These are phyloP conservation scores for Mola mola DNA, from an alignment of 2,113 vertebrate genomes.

Conservation along the genomic window DNA sequence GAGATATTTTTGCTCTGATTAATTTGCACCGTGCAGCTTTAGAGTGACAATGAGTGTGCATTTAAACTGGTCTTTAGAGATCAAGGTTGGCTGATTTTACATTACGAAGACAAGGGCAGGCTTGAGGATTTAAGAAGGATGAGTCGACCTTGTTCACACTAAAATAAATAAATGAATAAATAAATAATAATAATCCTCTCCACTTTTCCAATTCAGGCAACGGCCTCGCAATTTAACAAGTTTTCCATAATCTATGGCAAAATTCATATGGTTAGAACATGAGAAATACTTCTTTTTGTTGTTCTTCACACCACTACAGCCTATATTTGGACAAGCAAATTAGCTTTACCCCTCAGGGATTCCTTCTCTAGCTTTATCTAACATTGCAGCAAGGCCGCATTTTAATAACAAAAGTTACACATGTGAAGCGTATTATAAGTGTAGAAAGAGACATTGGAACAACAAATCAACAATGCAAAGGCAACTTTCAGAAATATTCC, in stretches of 20 bases:
- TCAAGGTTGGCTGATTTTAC: conserved; percentile 49
- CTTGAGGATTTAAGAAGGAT: conserved; percentile 39
- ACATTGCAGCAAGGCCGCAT: conserved; percentile 21
- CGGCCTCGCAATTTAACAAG: neutral
- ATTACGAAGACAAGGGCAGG: conserved; percentile 1
- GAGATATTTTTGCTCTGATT: conserved; percentile 30
- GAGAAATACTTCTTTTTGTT: conserved; percentile 10
- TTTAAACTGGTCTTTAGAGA: conserved; percentile 51
- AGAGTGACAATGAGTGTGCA: conserved; percentile 24
- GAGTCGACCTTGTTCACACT: conserved; percentile 39
- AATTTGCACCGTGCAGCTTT: conserved; percentile 8
- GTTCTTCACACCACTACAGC: conserved; percentile 8
- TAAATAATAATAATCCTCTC: conserved; percentile 12
- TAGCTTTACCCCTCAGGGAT: conserved; percentile 23
- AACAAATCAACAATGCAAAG: conserved; percentile 2
- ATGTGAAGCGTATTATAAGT: no score
- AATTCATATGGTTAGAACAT: neutral
- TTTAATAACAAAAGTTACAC: conserved; percentile 32
- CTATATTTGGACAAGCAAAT: conserved; percentile 37
- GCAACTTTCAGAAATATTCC: conserved; percentile 23
- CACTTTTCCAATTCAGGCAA: no score
- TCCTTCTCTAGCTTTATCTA: conserved; percentile 34
- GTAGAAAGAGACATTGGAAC: neutral
- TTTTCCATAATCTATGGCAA: neutral
- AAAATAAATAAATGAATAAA: no score